These are phyloP conservation scores for Philypnodon macrostomus DNA, from an alignment of 2,797 vertebrate genomes.

Conservation along the genomic window DNA sequence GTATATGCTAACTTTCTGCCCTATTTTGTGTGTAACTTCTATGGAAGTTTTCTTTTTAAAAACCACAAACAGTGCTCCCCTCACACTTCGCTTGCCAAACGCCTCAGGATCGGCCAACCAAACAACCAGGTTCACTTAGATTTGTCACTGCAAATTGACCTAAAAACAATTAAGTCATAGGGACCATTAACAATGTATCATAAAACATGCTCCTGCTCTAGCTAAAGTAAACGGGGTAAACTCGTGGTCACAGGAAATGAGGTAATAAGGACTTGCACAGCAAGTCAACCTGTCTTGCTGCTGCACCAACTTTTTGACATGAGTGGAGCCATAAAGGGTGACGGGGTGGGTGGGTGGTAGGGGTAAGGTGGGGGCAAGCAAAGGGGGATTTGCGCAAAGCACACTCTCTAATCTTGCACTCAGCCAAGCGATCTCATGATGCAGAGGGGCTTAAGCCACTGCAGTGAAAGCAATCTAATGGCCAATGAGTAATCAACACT, in stretches of 20 bases:
- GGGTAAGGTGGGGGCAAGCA: slow-evolving; percentile 26
- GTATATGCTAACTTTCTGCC: slow-evolving; percentile 33
- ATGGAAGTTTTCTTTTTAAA: slow-evolving; percentile 50
- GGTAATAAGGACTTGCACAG: slow-evolving; percentile 77
- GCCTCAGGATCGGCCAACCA: slow-evolving; percentile 56
- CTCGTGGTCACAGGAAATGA: too few species aligned
- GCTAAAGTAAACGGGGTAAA: slow-evolving; percentile 72
- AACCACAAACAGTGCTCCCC: slow-evolving; percentile 60
- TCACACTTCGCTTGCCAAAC: slow-evolving; percentile 52
- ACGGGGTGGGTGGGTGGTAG: slow-evolving; percentile 36
- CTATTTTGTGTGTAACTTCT: slow-evolving; percentile 27
- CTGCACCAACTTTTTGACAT: slow-evolving; percentile 67
- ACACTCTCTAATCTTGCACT: slow-evolving; percentile 79
- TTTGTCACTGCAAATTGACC: slow-evolving; percentile 80
- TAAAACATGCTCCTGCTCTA: slow-evolving; percentile 72
- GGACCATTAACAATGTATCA: slow-evolving; percentile 76
- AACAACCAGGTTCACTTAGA: slow-evolving; percentile 74
- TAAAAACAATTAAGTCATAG: slow-evolving; percentile 80
- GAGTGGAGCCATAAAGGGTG: slow-evolving; percentile 65
- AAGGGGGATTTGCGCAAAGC: slow-evolving; percentile 74
- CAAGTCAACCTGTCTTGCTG: slow-evolving; percentile 73
- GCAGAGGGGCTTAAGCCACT: slow-evolving; percentile 77
- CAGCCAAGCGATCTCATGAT: slow-evolving; percentile 82
- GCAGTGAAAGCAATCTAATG: slow-evolving; percentile 85
- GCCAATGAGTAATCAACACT: slow-evolving; percentile 86